Evolutionary conservation across 2,113 vertebrate genomes (phyloP).

Genomic region (Leiothrix lutea): DNA sequence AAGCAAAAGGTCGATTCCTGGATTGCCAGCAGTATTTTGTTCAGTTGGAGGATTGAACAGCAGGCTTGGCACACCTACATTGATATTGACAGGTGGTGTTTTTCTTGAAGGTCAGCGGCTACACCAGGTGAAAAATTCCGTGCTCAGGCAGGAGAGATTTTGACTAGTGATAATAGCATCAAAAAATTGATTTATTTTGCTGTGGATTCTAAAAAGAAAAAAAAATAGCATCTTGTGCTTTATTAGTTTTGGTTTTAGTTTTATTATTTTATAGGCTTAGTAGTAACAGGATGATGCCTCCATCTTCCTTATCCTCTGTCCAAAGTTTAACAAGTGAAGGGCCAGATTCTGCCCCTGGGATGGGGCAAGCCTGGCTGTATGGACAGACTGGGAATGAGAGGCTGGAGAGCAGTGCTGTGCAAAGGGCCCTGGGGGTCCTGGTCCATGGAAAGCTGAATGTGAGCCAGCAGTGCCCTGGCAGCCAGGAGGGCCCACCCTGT

Average conservation of each 20-base stretch:
- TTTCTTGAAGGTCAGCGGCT: neutral
- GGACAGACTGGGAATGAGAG: neutral
- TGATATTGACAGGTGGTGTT: neutral
- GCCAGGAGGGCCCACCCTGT: neutral
- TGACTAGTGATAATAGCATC: neutral
- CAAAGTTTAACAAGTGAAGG: rapidly evolving
- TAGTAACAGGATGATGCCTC: neutral
- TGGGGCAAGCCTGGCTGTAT: rapidly evolving
- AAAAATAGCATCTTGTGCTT: neutral
- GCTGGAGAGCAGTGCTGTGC: neutral
- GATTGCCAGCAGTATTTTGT: neutral
- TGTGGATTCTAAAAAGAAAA: neutral
- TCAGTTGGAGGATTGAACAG: neutral
- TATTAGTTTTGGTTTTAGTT: neutral
- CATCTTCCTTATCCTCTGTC: neutral
- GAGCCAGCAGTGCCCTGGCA: neutral
- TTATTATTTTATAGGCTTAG: neutral
- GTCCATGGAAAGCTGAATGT: rapidly evolving
- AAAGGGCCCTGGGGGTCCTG: neutral
- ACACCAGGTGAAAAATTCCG: neutral
- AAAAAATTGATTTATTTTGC: neutral
- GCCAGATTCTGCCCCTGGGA: neutral
- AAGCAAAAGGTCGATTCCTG: neutral
- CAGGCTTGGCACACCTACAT: neutral
- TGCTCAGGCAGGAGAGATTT: neutral